Evolutionary conservation across 2,888 invertebrate species (phyloP).

Genomic region (Cantharis lateralis): DNA sequence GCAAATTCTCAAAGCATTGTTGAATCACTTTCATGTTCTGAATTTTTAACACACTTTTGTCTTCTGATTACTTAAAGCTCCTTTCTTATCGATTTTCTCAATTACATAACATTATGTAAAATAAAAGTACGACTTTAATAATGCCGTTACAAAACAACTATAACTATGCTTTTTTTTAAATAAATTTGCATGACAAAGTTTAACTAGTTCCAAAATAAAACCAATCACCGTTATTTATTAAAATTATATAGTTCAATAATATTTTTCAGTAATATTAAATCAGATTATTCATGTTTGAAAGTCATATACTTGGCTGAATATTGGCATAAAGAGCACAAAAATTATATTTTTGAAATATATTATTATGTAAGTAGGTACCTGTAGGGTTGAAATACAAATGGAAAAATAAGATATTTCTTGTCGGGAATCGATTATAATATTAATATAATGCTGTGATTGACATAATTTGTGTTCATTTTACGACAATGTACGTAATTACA

Average conservation of each 20-base stretch:
- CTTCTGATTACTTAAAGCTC: background rate
- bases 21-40: conserved; percentile 24
- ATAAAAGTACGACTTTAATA: background rate
- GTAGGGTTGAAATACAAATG: background rate
- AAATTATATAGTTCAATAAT: background rate
- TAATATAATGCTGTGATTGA: background rate
- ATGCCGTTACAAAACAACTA: background rate
- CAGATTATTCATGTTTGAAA: conserved; percentile 1
- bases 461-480: too few relatives aligned
- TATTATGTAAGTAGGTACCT: background rate
- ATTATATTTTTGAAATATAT: background rate
- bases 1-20: conserved; percentile 42
- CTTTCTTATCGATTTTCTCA: background rate
- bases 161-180: background rate
- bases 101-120: background rate
- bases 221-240: background rate
- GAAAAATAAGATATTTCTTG: background rate
- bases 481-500: background rate
- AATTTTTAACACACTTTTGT: conserved; percentile 1
- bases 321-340: background rate
- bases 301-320: conserved; percentile 1
- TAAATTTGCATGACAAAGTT: conserved; percentile 1
- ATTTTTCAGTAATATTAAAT: conserved; percentile 2
- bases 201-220: conserved; percentile 4
- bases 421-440: background rate